Conservation (phyloP, 2,888 invertebrate species). For the Ochropacha duplaris region DNA sequence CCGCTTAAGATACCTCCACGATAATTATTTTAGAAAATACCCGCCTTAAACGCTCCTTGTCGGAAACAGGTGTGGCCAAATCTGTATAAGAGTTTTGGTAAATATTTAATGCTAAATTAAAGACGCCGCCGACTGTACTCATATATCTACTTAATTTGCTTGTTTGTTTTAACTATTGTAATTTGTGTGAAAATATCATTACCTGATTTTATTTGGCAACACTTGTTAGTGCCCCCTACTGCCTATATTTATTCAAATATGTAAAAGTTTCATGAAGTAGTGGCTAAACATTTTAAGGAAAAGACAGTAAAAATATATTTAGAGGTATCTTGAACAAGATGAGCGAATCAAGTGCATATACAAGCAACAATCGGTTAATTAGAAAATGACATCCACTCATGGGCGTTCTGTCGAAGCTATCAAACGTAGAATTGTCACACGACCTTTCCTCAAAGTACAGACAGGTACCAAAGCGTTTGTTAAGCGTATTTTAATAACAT, state of each 20-base stretch:
- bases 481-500: conserved; percentile 81
- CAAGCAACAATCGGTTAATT: not conserved
- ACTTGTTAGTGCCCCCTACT: not conserved
- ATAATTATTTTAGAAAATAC: conserved; percentile 77
- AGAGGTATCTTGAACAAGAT: not conserved
- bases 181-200: conserved; percentile 6
- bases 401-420: conserved; percentile 7
- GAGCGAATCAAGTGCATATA: not conserved
- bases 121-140: conserved; percentile 10
- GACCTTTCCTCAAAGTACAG: conserved; percentile 25
- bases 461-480: conserved; percentile 51
- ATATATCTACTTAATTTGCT: not conserved
- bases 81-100: conserved; percentile 44
- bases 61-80: conserved; percentile 68
- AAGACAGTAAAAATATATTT: too few relatives aligned
- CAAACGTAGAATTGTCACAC: conserved; percentile 33
- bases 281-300: not conserved
- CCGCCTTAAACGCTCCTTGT: conserved; percentile 75
- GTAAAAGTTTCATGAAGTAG: too few relatives aligned
- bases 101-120: conserved; percentile 25
- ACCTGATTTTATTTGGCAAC: conserved; percentile 1
- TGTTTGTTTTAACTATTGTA: conserved; percentile 2
- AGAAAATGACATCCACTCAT: not conserved
- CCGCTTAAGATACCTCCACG: conserved; percentile 70
- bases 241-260: not conserved